Evolutionary conservation across 2,888 invertebrate species (phyloP), one percentile per base, ranked within the genome.

Genomic region (Adineta ricciae): DNA sequence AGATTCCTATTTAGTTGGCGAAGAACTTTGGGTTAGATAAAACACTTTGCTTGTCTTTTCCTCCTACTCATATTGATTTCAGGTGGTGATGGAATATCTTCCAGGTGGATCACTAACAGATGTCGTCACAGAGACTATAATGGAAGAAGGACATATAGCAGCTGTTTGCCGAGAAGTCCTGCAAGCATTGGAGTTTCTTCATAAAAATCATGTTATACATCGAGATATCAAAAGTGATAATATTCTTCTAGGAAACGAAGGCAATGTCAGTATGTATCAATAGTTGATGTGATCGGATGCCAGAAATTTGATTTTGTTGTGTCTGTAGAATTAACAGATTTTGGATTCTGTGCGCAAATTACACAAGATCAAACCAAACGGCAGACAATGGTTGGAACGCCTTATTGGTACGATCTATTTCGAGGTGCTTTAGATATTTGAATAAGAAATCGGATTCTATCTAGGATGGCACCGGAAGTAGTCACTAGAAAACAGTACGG

Each of bases 61-160:
- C 3, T 16, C 19, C 19, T 9, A 16, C 19, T 50, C 19, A 19
- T 16, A 50, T 16, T 50, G 19, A 50, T 32, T 38, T 11, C 14
- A 78, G 78, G 95, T 99, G 87, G 97, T 99, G 86, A 99, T 99
- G 99, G 99, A 99, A 91, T 99, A 98, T 92, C 92, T 99, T 88
- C 97, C 97, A 56, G 99, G 98, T 87, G 99, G 99, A 86, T 97
- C 97, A 54, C 92, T 99, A 88, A 99, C 98, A n/a, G 98, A 99
- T 92, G 97, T 99, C 87, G 99, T 99, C 86, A 99, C 98, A 41
- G 98, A 98, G 92, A 98, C 98, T 83, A 97, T 97, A 90, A 99
- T 99, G 98, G 97, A 98, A 91, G 98, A 99, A 91, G 97, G 97
- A 1, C 98, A 99, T 92, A 99, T 99, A 88, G 97, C 99, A 19